phyloP scores from a whole-genome alignment of 37 sponge, comb jelly and placozoan genomes.

The Halichondria panicea region DNA sequence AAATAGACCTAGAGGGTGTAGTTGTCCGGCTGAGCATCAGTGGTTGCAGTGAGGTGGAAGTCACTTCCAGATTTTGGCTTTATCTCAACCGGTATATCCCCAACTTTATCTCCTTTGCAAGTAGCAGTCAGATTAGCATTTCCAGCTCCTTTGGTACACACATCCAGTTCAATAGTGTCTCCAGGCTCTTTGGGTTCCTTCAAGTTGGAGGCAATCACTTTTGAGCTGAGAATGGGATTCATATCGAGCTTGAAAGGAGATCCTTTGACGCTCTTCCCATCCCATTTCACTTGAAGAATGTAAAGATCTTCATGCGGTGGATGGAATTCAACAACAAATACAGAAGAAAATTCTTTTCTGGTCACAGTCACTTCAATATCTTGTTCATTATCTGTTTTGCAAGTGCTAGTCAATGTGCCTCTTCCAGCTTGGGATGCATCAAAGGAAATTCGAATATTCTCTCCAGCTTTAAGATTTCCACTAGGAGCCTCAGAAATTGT shows the following conservation, averaged over 20 bases:
- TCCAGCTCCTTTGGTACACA: constrained; percentile 33
- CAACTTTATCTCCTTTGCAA: constrained; percentile 16
- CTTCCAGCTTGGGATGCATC: constrained; percentile 44
- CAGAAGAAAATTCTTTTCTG: not conserved
- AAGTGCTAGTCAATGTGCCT: constrained; percentile 44
- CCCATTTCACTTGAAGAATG: constrained; percentile 36
- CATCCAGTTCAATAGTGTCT: constrained; percentile 16
- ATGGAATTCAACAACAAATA: constrained; percentile 29
- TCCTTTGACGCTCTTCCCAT: constrained; percentile 24
- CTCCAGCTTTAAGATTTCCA: constrained; percentile 21
- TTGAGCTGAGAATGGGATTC: constrained; percentile 17
- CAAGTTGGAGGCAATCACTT: constrained; percentile 37
- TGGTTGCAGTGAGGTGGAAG: constrained; percentile 35
- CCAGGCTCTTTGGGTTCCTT: not conserved
- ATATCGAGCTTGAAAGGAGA: constrained; percentile 69
- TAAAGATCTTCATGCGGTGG: constrained; percentile 57
- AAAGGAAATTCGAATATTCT: constrained; percentile 19
- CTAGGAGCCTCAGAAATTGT: constrained; percentile 5
- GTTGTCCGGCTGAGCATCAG: constrained; percentile 32
- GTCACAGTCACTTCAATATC: constrained; percentile 31
- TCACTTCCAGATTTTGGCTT: not conserved
- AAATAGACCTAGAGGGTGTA: constrained; percentile 57
- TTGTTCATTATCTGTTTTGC: constrained; percentile 35
- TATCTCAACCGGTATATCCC: constrained; percentile 18
- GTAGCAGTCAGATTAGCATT: constrained; percentile 35